Base-by-base conservation (phyloP, 2,113 vertebrate species). In the Osmerus mordax region DNA sequence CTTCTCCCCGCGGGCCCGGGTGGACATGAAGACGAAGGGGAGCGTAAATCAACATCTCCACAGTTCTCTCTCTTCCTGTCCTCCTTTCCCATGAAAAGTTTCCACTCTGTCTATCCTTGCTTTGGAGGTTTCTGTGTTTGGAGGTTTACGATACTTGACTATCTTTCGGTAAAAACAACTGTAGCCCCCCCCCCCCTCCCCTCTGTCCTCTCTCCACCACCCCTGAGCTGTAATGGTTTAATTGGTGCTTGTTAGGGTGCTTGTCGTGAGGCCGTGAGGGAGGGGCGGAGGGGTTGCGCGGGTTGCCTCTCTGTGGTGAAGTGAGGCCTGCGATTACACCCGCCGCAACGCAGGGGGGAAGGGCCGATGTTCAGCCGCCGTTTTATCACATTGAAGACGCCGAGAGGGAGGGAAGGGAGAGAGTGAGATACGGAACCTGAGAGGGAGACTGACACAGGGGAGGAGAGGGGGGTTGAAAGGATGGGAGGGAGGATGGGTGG, bases 261-360 rank as follows among this genome's bases (percentile, higher is more conserved):
- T 67, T 69, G 75, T 75, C 70, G 67, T 69, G 78, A 81, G 75
- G 76, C 66, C 69, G 81, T 58, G 71, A 73, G 41, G 67, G 78
- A 75, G 72, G 47, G 41, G 19, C 16, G 67, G 78, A 75, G 72
- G 47, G 41, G 19, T 16, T 23, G 36, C 15, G 21, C 18, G 7
- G 41, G 21, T 18, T 65, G 70, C 51, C 71, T 81, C 54, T 79
- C 70, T 77, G 75, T 84, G 82, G 82, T 86, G 87, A 79, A 81
- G 83, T 15, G 81, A 81, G 85, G 83, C 60, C 81, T 72, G 86
- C 84, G 89, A 89, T 90, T 89, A 90, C 68, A 74, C 69, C 59
- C 52, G 3, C 12, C 71, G 74, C 75, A 86, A 78, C 25, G 78
- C 77, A n/a, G 67, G 76, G 4, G 11, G 18, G 70, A 82, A 87